Conservation (phyloP, 2,113 vertebrate genomes). For the Seriola rivoliana region DNA sequence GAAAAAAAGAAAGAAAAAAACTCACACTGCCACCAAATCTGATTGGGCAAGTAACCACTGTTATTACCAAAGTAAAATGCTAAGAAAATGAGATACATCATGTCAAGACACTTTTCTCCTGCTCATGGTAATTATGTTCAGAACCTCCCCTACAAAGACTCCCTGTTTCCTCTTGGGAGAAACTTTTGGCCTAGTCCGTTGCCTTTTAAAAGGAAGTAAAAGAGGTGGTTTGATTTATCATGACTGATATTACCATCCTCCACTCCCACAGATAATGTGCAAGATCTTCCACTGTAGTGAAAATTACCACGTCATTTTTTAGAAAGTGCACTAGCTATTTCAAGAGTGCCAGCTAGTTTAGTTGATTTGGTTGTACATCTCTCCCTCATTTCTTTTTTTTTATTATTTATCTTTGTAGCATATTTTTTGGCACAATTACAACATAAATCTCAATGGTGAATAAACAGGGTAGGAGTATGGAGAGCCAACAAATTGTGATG, state of each 20-base stretch:
- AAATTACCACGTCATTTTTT: not conserved
- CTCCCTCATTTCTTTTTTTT: not conserved
- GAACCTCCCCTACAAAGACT: not conserved
- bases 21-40: not conserved
- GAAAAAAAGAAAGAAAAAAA: not conserved
- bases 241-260: not conserved
- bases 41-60: not conserved
- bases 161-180: slow-evolving; percentile 2
- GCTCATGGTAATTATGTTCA: slow-evolving; percentile 1
- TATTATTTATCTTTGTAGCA: not conserved
- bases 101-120: not conserved
- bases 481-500: slow-evolving; percentile 21
- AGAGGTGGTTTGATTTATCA: slow-evolving; percentile 1
- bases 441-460: not conserved
- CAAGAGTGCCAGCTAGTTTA: not conserved
- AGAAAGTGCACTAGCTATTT: not conserved
- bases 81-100: not conserved
- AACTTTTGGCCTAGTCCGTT: not conserved
- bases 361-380: not conserved
- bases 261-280: not conserved
- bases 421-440: not conserved
- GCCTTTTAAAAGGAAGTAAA: not conserved
- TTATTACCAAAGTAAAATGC: not conserved
- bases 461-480: not conserved
- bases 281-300: not conserved